Evolutionary conservation across 2,113 vertebrate species (phyloP).

Genomic region (Mustela lutreola): DNA sequence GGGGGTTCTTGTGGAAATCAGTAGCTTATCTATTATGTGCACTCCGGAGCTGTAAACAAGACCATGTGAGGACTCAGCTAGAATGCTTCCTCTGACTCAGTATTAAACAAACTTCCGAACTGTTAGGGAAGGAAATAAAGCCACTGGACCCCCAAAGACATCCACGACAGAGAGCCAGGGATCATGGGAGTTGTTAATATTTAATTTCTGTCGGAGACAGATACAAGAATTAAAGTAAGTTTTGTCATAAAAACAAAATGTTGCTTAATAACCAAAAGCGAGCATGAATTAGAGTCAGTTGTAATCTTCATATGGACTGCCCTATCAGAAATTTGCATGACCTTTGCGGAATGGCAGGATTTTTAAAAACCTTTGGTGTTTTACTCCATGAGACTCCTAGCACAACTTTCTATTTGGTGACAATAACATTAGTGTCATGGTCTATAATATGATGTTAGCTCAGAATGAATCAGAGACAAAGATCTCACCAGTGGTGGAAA

Average conservation of each 20-base stretch:
- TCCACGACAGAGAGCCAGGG: slow-evolving; percentile 38
- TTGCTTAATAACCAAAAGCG: not conserved
- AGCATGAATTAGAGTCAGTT: not conserved
- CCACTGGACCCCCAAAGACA: slow-evolving; percentile 55
- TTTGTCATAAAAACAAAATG: slow-evolving; percentile 46
- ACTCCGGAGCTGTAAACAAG: slow-evolving; percentile 81
- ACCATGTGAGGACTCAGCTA: slow-evolving; percentile 81
- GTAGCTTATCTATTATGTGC: slow-evolving; percentile 81
- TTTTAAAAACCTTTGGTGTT: not conserved
- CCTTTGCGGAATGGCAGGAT: not conserved
- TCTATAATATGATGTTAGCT: slow-evolving; percentile 1
- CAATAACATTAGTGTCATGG: slow-evolving; percentile 13
- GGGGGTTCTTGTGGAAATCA: slow-evolving; percentile 78
- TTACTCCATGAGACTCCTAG: slow-evolving; percentile 41
- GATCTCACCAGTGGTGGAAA: not conserved
- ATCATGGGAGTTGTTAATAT: not conserved
- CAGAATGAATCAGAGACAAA: slow-evolving; percentile 61
- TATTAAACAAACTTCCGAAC: slow-evolving; percentile 81
- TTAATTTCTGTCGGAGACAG: not conserved
- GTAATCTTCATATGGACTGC: not conserved
- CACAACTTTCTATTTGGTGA: not conserved
- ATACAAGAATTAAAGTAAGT: slow-evolving; percentile 34
- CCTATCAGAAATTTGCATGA: not conserved
- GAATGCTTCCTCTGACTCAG: slow-evolving; percentile 84
- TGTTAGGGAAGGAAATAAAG: slow-evolving; percentile 75